A percentile compares a stretch with the other conserved stretches of the same genome.
Evolutionary conservation across 1,140 invertebrate species (phyloP).

Genomic region (Nomia melanderi): DNA sequence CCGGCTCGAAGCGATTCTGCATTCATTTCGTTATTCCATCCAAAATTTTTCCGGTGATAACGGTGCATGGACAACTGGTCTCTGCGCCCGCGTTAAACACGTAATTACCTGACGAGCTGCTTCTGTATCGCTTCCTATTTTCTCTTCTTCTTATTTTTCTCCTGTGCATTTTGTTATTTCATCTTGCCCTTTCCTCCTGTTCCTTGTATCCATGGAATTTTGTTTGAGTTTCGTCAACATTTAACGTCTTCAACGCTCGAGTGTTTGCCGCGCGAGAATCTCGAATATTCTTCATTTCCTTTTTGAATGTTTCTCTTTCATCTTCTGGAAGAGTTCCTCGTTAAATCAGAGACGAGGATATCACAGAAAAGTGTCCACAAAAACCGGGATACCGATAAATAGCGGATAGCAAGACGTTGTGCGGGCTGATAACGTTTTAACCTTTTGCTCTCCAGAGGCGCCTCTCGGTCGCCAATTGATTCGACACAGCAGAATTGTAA

Average conservation of each 20-base stretch:
- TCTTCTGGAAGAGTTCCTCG: neutral
- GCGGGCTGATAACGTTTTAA: too few species aligned
- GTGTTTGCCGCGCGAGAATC: neutral
- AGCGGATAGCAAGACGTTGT: too few species aligned
- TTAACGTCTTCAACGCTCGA: too few species aligned
- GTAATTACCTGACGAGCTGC: constrained; percentile 43
- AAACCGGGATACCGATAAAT: too few species aligned
- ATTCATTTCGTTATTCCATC: constrained; percentile 67
- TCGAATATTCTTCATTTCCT: neutral
- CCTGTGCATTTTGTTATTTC: neutral
- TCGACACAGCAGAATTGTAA: too few species aligned
- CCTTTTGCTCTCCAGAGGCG: too few species aligned
- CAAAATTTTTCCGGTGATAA: constrained; percentile 48
- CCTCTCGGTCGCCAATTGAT: too few species aligned
- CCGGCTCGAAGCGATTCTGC: constrained; percentile 59
- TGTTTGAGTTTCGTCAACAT: neutral
- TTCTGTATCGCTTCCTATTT: neutral
- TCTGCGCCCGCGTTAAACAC: constrained; percentile 43
- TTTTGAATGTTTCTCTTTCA: too few species aligned
- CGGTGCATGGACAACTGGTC: constrained; percentile 44
- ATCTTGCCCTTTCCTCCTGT: neutral
- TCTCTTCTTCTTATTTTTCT: neutral
- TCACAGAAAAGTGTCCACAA: neutral
- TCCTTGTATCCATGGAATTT: neutral
- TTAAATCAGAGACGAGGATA: neutral